Evolutionary conservation across 1,140 invertebrate species (phyloP), one percentile per base, ranked within the genome.

Genomic region (Phthorimaea operculella): DNA sequence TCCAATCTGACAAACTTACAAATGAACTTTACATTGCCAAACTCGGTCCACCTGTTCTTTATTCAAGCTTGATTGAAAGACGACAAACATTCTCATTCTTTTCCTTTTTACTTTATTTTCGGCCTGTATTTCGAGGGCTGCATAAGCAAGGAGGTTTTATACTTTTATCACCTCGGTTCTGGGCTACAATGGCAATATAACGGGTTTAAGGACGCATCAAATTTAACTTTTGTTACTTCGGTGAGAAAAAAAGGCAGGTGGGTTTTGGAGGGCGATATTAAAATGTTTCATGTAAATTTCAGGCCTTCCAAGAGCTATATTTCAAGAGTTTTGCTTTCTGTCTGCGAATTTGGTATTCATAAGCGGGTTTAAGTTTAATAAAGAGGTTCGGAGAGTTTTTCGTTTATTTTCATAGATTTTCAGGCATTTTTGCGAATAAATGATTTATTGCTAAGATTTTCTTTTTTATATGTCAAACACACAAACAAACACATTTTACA

Each of bases 261-360:
- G 45, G 62, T 58, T 60, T 58, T 60, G 15, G 58, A 57, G 60
- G 66, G 51, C 59, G 54, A 72, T 77, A 76, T 76, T 77, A 76
- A 74, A 77, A 76, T 79, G 73, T 79, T 79, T 72, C 70, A 79
- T 76, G 74, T 73, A 76, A 77, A 77, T 79, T 72, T 68, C 57
- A 66, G 64, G 54, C 64, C 67, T 72, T 76, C 49, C 55, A 48
- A 52, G 44, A 57, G 67, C 69, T 67, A 71, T 79, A 79, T 73
- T 76, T 75, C 64, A 76, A 63, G 59, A 64, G 64, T 60, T 62
- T 52, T 60, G 53, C 59, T 65, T 65, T 69, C 63, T 70, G 74
- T 70, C 68, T 68, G 64, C 49, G 54, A 28, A 71, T 72, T 78
- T 72, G 55, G 68, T 78, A 77, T 77, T 77, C 71, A 74, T 73